Evolutionary conservation across 2,797 vertebrate genomes (phyloP), one percentile per base, ranked within the genome.

Genomic region (Florisuga fusca): DNA sequence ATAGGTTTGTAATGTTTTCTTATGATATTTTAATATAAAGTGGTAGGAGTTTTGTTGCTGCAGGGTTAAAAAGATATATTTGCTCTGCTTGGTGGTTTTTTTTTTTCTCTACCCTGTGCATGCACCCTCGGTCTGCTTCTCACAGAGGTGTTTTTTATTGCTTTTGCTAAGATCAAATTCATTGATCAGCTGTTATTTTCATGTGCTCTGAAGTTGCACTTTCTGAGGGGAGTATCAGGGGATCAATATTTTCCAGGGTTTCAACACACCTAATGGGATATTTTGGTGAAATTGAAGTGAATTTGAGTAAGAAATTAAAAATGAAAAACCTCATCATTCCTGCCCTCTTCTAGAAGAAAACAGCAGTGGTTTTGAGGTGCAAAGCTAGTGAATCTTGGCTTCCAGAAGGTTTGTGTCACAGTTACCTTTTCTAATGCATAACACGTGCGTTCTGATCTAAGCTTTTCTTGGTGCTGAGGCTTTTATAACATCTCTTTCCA

Each of bases 161-260:
- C 22, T 91, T 93, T 86, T 90, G 51, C 80, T 84, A 69, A 82
- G 55, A 88, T 93, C 46, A 71, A 90, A 83, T 20, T 90, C 7
- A 71, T 80, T 84, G 80, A 80, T 94, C 41, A 54, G 41, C 41
- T 53, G 18, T 80, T 93, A 68, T 78, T 89, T 95, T 91, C 46
- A 41, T 33, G n/a, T 73, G 33, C n/a, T 87, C 68, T 64, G 36
- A 91, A 85, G 61, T 57, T 85, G 74, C 33, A 43, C 62, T 85
- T 93, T 81, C 50, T 93, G 74, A 84, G 54, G 22, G n/a, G 31
- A 5, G 48, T 9, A 55, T 66, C 85, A 67, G 6, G 25, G 36
- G 41, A 75, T 94, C 85, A 58, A 45, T 90, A 73, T 78, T 77
- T 90, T 82, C 74, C 53, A 69, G 61, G 45, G 86, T 84, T 86